Evolutionary conservation across 2,888 invertebrate species (phyloP).

Genomic region (Candidula unifasciata): DNA sequence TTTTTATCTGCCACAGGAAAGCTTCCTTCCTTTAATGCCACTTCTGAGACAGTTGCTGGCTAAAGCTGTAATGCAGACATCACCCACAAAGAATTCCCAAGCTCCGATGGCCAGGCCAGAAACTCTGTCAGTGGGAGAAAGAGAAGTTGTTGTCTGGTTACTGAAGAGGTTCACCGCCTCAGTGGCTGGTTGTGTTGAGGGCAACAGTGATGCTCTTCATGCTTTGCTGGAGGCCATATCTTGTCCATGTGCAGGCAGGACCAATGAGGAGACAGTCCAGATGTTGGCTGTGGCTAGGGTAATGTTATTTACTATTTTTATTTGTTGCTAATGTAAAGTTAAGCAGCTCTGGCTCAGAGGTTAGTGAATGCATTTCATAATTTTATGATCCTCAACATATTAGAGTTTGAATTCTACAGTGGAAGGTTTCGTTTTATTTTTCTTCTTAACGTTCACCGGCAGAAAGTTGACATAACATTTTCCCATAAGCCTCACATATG

Average conservation of each 20-base stretch:
- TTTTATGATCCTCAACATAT: too few relatives aligned
- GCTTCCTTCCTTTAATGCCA: slow-evolving; percentile 32
- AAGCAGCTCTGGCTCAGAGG: too few relatives aligned
- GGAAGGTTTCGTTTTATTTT: too few relatives aligned
- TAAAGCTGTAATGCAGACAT: slow-evolving; percentile 1
- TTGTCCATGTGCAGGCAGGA: background rate
- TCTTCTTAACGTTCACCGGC: too few relatives aligned
- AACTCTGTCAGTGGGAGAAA: slow-evolving; percentile 6
- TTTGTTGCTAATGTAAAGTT: too few relatives aligned
- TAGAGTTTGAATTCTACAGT: too few relatives aligned
- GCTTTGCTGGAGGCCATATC: slow-evolving; percentile 48
- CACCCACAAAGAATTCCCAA: slow-evolving; percentile 19
- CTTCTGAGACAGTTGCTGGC: slow-evolving; percentile 13
- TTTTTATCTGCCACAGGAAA: slow-evolving; percentile 29
- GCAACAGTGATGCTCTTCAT: slow-evolving; percentile 37
- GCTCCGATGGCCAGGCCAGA: background rate
- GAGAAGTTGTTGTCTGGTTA: slow-evolving; percentile 54
- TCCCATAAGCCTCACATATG: too few relatives aligned
- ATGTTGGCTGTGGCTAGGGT: slow-evolving; percentile 58
- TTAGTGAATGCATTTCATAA: too few relatives aligned
- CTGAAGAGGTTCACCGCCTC: slow-evolving; percentile 60
- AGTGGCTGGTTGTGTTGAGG: slow-evolving; percentile 54
- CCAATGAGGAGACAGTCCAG: slow-evolving; percentile 50
- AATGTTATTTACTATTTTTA: background rate
- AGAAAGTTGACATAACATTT: too few relatives aligned